phyloP scores from a whole-genome alignment of 2,888 invertebrate species.

The Athripsodes cinereus region DNA sequence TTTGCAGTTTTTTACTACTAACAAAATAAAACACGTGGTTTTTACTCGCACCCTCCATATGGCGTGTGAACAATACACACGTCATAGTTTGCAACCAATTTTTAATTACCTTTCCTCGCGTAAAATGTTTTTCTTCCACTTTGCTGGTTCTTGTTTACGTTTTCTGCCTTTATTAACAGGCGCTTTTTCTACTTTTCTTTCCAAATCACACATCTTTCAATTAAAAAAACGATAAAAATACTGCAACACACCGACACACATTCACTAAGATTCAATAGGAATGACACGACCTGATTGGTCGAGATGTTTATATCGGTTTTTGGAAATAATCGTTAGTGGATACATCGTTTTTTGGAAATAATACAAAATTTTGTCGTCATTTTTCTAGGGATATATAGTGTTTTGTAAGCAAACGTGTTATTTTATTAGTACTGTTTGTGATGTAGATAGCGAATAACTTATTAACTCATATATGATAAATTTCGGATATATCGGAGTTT shows the following conservation, averaged over 20 bases:
- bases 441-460: neutral
- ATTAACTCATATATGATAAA: neutral
- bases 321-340: neutral
- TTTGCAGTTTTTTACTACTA: too few species aligned
- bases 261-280: neutral
- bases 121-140: neutral
- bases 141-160: too few species aligned
- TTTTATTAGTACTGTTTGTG: neutral
- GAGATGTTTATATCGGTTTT: neutral
- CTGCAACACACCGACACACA: neutral
- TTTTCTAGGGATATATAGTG: neutral
- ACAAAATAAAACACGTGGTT: too few species aligned
- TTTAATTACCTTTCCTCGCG: neutral
- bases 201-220: neutral
- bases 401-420: neutral
- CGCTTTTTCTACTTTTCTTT: neutral
- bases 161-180: neutral
- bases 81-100: neutral
- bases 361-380: neutral
- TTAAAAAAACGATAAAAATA: neutral
- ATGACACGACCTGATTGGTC: neutral
- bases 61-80: too few species aligned
- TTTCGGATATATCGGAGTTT: neutral
- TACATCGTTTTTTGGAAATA: neutral
- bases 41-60: too few species aligned